Percentiles rank a stretch among this genome's conserved stretches.
These are phyloP conservation scores for Semnornis frantzii DNA, from an alignment of 2,113 vertebrate genomes.

Conservation along the genomic window DNA sequence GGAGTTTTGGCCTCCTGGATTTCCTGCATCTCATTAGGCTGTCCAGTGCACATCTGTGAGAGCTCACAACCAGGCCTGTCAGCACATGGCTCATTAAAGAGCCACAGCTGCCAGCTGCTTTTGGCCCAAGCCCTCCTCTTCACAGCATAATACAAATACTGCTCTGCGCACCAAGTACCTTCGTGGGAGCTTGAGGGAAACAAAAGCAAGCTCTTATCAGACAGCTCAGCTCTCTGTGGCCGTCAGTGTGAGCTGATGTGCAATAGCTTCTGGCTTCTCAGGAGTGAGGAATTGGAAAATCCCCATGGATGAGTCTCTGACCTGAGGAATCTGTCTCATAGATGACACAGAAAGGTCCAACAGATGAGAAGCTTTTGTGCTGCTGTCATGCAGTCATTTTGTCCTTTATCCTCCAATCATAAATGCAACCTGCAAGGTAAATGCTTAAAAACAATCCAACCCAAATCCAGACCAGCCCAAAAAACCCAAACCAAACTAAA, in stretches of 20 bases:
- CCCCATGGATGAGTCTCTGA: neutral
- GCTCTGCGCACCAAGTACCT: neutral
- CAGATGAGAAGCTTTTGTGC: neutral
- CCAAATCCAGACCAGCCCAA: too few relatives aligned
- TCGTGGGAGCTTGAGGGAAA: neutral
- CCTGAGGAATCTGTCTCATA: neutral
- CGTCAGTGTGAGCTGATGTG: neutral
- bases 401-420: neutral
- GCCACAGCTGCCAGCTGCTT: slow-evolving; percentile 6
- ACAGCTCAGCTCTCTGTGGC: neutral
- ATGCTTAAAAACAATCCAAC: neutral
- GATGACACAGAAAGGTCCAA: neutral
- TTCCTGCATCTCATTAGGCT: neutral
- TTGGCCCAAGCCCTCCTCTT: slow-evolving; percentile 1
- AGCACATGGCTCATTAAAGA: slow-evolving; percentile 24
- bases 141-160: neutral
- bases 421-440: neutral
- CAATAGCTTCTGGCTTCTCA: neutral
- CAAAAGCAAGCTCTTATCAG: neutral
- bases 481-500: too few relatives aligned
- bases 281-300: slow-evolving; percentile 20
- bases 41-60: slow-evolving; percentile 18
- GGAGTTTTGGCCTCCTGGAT: neutral
- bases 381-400: neutral
- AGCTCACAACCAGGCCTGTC: slow-evolving; percentile 35